Conservation (phyloP, 2,888 invertebrate species). For the Acronicta psi region DNA sequence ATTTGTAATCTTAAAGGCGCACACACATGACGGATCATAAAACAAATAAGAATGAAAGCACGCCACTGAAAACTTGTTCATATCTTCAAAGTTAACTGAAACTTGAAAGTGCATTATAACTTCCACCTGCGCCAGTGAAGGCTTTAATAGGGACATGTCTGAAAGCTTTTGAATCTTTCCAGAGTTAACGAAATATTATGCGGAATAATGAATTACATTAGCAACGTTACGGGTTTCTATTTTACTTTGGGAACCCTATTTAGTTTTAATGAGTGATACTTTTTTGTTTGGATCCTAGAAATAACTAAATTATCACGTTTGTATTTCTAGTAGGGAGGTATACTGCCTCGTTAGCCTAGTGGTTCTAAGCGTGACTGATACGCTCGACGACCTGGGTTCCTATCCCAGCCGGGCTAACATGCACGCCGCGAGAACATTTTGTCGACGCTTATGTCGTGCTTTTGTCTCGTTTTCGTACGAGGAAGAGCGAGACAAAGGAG, state of each 20-base stretch:
- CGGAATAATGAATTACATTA: constrained; percentile 58
- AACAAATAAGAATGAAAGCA: constrained; percentile 59
- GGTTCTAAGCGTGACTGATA: too few relatives aligned
- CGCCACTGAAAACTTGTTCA: constrained; percentile 67
- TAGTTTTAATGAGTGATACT: not conserved
- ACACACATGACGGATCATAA: constrained; percentile 56
- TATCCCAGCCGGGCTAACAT: too few relatives aligned
- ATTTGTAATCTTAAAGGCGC: constrained; percentile 6
- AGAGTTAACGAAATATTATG: constrained; percentile 58
- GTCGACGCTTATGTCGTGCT: too few relatives aligned
- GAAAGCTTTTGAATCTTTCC: constrained; percentile 69
- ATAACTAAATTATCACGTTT: too few relatives aligned
- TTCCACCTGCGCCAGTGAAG: constrained; percentile 68
- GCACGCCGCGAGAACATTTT: too few relatives aligned
- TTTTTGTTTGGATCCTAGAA: not conserved
- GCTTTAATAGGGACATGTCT: constrained; percentile 64
- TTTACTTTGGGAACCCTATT: constrained; percentile 9
- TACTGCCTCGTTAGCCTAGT: too few relatives aligned
- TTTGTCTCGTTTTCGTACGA: too few relatives aligned
- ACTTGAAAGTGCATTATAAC: constrained; percentile 76
- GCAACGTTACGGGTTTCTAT: constrained; percentile 38
- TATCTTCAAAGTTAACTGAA: constrained; percentile 70
- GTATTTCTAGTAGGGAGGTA: too few relatives aligned
- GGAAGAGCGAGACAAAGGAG: too few relatives aligned
- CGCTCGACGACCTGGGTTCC: too few relatives aligned